Evolutionary conservation across 23 tunicate species (phyloP).

Genomic region (Halocynthia aurantium): DNA sequence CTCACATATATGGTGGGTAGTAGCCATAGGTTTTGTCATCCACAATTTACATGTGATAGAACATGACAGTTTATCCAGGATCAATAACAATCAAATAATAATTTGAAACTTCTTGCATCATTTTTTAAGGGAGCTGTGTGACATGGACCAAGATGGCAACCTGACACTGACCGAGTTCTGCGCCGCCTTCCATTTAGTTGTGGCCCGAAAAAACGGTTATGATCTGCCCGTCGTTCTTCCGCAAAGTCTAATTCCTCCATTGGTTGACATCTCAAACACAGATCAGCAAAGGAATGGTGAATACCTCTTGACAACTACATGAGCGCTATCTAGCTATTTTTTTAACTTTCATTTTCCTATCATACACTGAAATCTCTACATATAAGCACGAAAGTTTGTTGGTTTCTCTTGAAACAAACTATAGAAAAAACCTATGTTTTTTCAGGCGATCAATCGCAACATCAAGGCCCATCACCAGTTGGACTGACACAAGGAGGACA

Average conservation of each 20-base stretch:
- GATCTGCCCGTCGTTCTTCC: conserved; percentile 80
- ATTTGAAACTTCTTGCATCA: not conserved
- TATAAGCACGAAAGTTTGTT: too few relatives aligned
- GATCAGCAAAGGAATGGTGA: not conserved
- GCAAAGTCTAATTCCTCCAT: conserved; percentile 46
- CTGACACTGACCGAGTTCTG: conserved; percentile 79
- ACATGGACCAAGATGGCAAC: conserved; percentile 93
- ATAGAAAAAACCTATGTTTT: too few relatives aligned
- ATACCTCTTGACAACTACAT: not conserved
- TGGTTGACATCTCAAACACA: not conserved
- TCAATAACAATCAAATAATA: not conserved
- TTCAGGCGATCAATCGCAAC: too few relatives aligned
- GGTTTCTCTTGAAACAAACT: too few relatives aligned
- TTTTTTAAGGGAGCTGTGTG: conserved; percentile 73
- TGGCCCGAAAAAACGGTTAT: conserved; percentile 91
- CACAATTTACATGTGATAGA: not conserved
- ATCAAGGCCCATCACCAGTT: too few relatives aligned
- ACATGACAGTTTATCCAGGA: not conserved
- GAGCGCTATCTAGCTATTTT: not conserved
- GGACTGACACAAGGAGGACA: too few relatives aligned
- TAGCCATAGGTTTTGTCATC: not conserved
- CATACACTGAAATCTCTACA: not conserved
- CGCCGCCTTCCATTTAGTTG: conserved; percentile 90
- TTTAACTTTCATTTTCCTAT: not conserved
- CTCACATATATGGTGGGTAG: conserved; percentile 82